Evolutionary conservation across 2,797 vertebrate species (phyloP).

Genomic region (Microctenopoma lineatum): DNA sequence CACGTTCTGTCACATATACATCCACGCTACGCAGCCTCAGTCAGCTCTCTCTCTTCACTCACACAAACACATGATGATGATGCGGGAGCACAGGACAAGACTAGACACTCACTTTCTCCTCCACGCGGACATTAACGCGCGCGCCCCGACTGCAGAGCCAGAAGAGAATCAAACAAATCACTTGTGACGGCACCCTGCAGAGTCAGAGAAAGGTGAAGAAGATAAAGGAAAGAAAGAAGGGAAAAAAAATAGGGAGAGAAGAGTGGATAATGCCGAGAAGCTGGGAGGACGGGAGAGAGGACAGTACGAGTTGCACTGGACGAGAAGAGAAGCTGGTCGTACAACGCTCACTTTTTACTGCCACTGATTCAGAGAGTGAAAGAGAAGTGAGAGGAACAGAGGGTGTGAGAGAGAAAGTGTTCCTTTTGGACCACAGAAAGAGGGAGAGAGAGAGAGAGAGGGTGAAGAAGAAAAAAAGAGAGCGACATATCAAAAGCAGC

Average conservation of each 20-base stretch:
- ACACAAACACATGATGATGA: slow-evolving; percentile 50
- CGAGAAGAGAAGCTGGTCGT: slow-evolving; percentile 39
- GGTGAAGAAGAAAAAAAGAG: neutral
- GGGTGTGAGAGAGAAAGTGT: neutral
- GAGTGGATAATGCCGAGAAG: slow-evolving; percentile 48
- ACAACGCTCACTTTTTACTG: slow-evolving; percentile 69
- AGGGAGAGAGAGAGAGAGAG: slow-evolving; percentile 1
- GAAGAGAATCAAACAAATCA: slow-evolving; percentile 68
- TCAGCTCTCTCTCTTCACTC: slow-evolving; percentile 25
- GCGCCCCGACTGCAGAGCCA: slow-evolving; percentile 56
- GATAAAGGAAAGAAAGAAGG: slow-evolving; percentile 28
- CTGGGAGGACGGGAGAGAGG: slow-evolving; percentile 14
- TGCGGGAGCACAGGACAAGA: slow-evolving; percentile 57
- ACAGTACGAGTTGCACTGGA: slow-evolving; percentile 61
- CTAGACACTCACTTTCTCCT: slow-evolving; percentile 78
- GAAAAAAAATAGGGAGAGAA: slow-evolving; percentile 25
- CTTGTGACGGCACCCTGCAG: slow-evolving; percentile 62
- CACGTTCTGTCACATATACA: slow-evolving; percentile 54
- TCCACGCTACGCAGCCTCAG: slow-evolving; percentile 34
- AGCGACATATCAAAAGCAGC: slow-evolving; percentile 22
- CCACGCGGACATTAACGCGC: slow-evolving; percentile 75
- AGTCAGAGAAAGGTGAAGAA: slow-evolving; percentile 50
- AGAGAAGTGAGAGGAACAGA: slow-evolving; percentile 11
- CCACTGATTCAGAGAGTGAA: slow-evolving; percentile 40
- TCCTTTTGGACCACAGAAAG: neutral